Conservation (phyloP, 2,888 invertebrate genomes). For the Tethea ocularis region DNA sequence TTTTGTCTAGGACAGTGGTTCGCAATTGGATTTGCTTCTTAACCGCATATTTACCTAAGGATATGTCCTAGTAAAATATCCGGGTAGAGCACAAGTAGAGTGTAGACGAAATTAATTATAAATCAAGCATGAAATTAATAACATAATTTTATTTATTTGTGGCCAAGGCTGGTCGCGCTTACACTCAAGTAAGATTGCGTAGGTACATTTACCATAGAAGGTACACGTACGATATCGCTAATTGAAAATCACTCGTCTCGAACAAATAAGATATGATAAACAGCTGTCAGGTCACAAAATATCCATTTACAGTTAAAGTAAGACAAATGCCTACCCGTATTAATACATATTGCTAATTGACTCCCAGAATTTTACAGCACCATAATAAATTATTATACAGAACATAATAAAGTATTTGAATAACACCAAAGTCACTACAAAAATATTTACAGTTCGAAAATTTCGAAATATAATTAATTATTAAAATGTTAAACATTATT, state of each 20-base stretch:
- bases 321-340: conserved; percentile 6
- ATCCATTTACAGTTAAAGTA: conserved; percentile 5
- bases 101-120: no score
- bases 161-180: no score
- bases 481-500: conserved; percentile 37
- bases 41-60: no score
- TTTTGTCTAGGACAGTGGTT: neutral
- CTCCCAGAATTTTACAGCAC: conserved; percentile 29
- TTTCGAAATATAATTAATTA: conserved; percentile 24
- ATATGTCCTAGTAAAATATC: no score
- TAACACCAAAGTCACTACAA: conserved; percentile 41
- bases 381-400: conserved; percentile 1
- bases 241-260: neutral
- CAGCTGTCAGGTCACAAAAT: neutral
- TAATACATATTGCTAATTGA: conserved; percentile 13
- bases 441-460: conserved; percentile 36
- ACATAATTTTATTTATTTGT: no score
- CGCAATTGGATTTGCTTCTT: no score
- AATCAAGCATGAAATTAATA: no score
- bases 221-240: no score
- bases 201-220: no score
- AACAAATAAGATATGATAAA: neutral
- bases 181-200: no score
- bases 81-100: no score
- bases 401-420: neutral